Percentiles rank a stretch among this genome's conserved stretches.
Conservation (phyloP, 2,888 invertebrate species). For the Monoplex corrugatus region DNA sequence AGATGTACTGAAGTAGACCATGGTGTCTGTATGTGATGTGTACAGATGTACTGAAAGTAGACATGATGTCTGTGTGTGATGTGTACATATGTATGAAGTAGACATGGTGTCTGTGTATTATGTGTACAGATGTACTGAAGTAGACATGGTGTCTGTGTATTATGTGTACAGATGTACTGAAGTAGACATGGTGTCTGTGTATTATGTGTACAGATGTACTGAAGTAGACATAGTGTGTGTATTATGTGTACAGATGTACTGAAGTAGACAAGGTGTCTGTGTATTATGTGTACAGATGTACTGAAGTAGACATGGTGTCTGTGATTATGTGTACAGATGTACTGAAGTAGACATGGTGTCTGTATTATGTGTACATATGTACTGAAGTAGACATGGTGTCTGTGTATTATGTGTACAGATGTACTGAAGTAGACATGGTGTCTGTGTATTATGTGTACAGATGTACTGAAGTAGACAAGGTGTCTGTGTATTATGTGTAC, state of each 20-base stretch:
- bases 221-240: not conserved
- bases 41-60: conserved; percentile 83
- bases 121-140: conserved; percentile 83
- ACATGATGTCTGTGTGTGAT: not conserved
- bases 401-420: conserved; percentile 80
- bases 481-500: conserved; percentile 47
- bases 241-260: conserved; percentile 82
- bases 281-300: conserved; percentile 81
- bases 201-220: conserved; percentile 82
- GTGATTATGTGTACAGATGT: conserved; percentile 81
- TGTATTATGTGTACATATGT: conserved; percentile 81
- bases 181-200: not conserved
- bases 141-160: not conserved
- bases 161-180: conserved; percentile 82
- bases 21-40: not conserved
- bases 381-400: not conserved
- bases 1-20: conserved; percentile 83
- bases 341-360: not conserved
- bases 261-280: not conserved
- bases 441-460: conserved; percentile 76
- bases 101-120: not conserved
- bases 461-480: conserved; percentile 74
- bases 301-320: not conserved
- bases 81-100: conserved; percentile 82
- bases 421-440: conserved; percentile 38